These are phyloP conservation scores for Microctenopoma lineatum DNA, from an alignment of 2,797 vertebrate genomes.

Conservation along the genomic window DNA sequence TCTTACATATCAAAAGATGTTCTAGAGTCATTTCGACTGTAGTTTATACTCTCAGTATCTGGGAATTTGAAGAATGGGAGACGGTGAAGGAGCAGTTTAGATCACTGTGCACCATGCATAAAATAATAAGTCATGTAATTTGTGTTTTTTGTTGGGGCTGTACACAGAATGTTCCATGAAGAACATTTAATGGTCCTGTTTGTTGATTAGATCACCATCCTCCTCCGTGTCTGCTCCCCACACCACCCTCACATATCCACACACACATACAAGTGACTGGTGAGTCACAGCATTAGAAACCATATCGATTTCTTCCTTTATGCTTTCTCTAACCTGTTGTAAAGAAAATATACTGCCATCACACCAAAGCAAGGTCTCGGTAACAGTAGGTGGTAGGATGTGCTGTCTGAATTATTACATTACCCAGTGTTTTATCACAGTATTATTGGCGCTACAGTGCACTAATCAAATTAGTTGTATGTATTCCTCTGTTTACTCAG, in stretches of 20 bases:
- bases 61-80: conserved; percentile 5
- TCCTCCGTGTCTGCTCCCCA: conserved; percentile 15
- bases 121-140: background rate
- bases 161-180: conserved; percentile 11
- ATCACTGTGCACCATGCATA: background rate
- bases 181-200: conserved; percentile 64
- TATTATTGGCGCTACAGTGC: background rate
- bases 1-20: background rate
- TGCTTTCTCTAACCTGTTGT: conserved; percentile 56
- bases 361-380: background rate
- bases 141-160: background rate
- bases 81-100: background rate
- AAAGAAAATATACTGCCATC: conserved; percentile 41
- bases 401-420: conserved; percentile 1
- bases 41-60: conserved; percentile 3
- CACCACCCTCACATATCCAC: conserved; percentile 17
- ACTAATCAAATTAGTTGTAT: background rate
- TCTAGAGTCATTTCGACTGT: conserved; percentile 11
- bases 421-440: background rate
- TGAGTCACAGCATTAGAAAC: conserved; percentile 78
- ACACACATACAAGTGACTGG: conserved; percentile 23
- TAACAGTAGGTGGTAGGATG: conserved; percentile 5
- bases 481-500: background rate
- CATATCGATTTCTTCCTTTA: conserved; percentile 79
- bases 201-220: conserved; percentile 48